Evolutionary conservation across 2,113 vertebrate genomes (phyloP), one percentile per base, ranked within the genome.

Genomic region (Microtus pennsylvanicus): DNA sequence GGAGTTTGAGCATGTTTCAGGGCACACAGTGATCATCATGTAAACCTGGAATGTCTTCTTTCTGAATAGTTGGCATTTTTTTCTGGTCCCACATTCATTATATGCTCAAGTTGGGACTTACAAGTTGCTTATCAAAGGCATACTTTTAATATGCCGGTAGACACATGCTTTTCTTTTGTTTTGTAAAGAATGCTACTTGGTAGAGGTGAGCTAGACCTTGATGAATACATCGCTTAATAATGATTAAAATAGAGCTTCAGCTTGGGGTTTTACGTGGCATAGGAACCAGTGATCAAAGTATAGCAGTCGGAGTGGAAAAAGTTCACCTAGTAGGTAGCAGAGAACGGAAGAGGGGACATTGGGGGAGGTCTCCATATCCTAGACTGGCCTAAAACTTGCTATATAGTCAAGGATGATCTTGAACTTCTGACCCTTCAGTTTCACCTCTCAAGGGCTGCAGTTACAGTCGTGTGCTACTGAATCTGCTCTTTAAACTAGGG

Each of bases 1-100:
- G 35, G 35, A 50, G 11, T 77, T 87, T 90, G 33, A 12, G 13
- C 72, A 88, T 74, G 42, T 63, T 26, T 9, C 1, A 75, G 76
- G 16, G 47, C 72, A 61, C 69, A 88, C 47, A 80, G 85, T 70
- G 67, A n/a, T 83, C 58, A 21, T 45, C 22, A 16, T 21, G 1
- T 21, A 38, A 82, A 58, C 77, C 55, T 85, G 5, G 65, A 45
- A 17, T 85, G 61, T 80, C 74, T 94, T 7, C 75, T 76, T 47
- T 74, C 24, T 88, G 33, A 83, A 7, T 16, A 26, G 21, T 82
- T 92, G 89, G 19, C 67, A 65, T 97, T 90, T 97, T 90, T 95
- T 92, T 87, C n/a, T 61, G 28, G 7, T 42, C 4, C 61, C 35
- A 33, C 30, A 17, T 72, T 96, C 87, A 30, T 82, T 89, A 82